Evolutionary conservation across 2,888 invertebrate genomes (phyloP), one percentile per base, ranked within the genome.

Genomic region (Gastrophysa polygoni): DNA sequence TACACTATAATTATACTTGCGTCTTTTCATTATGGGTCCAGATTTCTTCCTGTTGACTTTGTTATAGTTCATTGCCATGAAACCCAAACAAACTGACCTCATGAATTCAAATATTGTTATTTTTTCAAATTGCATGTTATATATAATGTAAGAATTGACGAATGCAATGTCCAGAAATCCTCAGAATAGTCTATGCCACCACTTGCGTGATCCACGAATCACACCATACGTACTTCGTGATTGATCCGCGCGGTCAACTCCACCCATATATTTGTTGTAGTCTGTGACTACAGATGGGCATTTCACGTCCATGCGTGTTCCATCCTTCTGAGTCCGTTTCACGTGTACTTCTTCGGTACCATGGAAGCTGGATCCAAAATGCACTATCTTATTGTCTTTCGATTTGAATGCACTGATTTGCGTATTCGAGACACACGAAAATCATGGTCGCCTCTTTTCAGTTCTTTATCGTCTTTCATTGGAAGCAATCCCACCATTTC

Each of bases 351-450:
- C 43, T 59, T 71, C 64, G 24, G 63, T 64, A 10, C 68, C 67
- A 57, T 72, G 71, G 54, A 63, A 72, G 51, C 71, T 71, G 24
- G 67, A 65, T 20, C 50, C 57, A 43, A 64, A 55, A 55, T 65
- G 43, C 10, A 67, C 64, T 4, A 43, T 14, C 43, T 56, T 46
- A 32, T 65, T 63, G 52, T 65, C 68, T 43, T 48, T 50, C 65
- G 61, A 68, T 59, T 63, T 68, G 56, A 56, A 59, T 11, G 48
- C 44, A n/a, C 52, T 28, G 8, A 67, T 57, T 8, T 55, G 21
- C 16, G 54, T 57, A 48, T 55, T 56, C 21, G 61, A 63, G 21
- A n/a, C n/a, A 55, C 38, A 29, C 62, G 16, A 58, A 57, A 63
- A 44, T 63, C 63, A 50, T 50, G 46, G 28, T 56, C 32, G 28